These are phyloP conservation scores for Dicycla oo DNA, from an alignment of 2,888 invertebrate species.

Conservation along the genomic window DNA sequence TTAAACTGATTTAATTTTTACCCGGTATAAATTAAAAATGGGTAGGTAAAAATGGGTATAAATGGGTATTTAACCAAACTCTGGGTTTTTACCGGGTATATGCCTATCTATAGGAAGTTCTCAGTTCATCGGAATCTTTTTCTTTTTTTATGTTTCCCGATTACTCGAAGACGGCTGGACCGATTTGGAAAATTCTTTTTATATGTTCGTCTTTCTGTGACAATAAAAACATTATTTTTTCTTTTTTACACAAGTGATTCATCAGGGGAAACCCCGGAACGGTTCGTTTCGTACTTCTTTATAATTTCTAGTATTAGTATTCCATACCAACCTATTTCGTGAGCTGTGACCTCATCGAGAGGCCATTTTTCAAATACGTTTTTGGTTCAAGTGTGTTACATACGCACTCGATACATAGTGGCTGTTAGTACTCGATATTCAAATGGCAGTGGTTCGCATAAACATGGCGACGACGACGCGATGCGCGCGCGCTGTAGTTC, in stretches of 20 bases:
- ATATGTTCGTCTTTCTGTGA: not conserved
- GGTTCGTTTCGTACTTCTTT: not conserved
- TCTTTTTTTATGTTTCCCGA: too few relatives aligned
- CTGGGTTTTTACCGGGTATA: too few relatives aligned
- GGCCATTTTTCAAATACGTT: slow-evolving; percentile 19
- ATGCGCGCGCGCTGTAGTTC: slow-evolving; percentile 45
- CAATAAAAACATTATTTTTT: not conserved
- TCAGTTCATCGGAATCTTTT: too few relatives aligned
- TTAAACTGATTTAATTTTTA: too few relatives aligned
- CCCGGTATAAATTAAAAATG: too few relatives aligned
- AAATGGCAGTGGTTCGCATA: slow-evolving; percentile 50
- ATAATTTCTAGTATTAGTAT: slow-evolving; percentile 20
- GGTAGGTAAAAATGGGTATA: too few relatives aligned
- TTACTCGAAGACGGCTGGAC: too few relatives aligned
- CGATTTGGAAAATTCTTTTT: not conserved
- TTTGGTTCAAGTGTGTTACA: slow-evolving; percentile 30
- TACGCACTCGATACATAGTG: slow-evolving; percentile 32
- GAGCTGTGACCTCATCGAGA: slow-evolving; percentile 19
- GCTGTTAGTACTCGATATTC: slow-evolving; percentile 43
- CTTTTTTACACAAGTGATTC: not conserved
- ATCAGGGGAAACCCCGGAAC: slow-evolving; percentile 15
- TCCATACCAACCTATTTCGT: not conserved
- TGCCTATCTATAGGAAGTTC: too few relatives aligned
- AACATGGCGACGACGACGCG: slow-evolving; percentile 32
- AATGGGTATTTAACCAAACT: too few relatives aligned